phyloP scores from a whole-genome alignment of 1,140 invertebrate species.

The Diuraphis noxia region DNA sequence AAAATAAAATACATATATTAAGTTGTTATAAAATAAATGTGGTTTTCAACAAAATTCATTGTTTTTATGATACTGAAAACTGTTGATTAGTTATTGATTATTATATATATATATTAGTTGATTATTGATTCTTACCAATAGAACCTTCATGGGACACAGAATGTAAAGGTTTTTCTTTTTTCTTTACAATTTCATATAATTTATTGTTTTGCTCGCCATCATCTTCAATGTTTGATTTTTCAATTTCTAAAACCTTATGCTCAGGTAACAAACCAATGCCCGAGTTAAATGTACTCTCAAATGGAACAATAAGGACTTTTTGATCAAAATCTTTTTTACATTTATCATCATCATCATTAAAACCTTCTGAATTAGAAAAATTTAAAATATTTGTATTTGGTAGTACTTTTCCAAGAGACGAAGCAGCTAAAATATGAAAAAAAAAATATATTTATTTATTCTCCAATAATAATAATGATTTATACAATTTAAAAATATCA shows the following conservation, averaged over 20 bases:
- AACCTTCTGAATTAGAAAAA: slow-evolving; percentile 18
- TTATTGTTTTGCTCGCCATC: slow-evolving; percentile 38
- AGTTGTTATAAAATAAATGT: background rate
- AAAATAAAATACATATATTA: background rate
- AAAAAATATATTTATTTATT: background rate
- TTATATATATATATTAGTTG: too few relatives aligned
- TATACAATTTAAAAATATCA: background rate
- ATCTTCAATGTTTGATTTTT: slow-evolving; percentile 24
- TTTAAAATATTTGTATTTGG: slow-evolving; percentile 48
- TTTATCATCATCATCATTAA: slow-evolving; percentile 26
- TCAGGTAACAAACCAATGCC: slow-evolving; percentile 37
- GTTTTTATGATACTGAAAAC: background rate
- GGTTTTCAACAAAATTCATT: too few relatives aligned
- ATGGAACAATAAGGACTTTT: slow-evolving; percentile 42
- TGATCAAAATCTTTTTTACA: slow-evolving; percentile 23
- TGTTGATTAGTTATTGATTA: background rate
- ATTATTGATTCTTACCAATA: slow-evolving; percentile 36
- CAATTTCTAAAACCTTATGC: slow-evolving; percentile 42
- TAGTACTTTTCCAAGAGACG: slow-evolving; percentile 40
- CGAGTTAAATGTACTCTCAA: slow-evolving; percentile 10
- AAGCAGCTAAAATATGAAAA: slow-evolving; percentile 27
- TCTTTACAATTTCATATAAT: slow-evolving; percentile 2
- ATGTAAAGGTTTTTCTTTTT: slow-evolving; percentile 50
- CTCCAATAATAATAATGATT: background rate
- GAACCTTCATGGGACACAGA: slow-evolving; percentile 50